Conservation (phyloP, 2,113 vertebrate genomes). For the Rhineura floridana region DNA sequence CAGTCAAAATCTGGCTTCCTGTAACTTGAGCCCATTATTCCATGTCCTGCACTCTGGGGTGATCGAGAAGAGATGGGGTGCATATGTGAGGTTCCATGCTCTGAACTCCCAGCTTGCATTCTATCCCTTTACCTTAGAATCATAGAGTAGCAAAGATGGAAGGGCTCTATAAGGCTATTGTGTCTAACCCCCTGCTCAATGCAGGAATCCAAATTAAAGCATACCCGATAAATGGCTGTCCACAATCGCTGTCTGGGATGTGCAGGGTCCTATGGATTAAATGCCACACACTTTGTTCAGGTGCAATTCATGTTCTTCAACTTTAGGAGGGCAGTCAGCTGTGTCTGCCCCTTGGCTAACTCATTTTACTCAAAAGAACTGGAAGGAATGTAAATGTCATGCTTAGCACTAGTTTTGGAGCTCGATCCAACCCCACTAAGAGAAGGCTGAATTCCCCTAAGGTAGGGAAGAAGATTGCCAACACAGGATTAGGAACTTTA, state of each 20-base stretch:
- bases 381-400: not conserved
- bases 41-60: too few relatives aligned
- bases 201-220: too few relatives aligned
- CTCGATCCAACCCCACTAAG: not conserved
- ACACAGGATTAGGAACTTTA: not conserved
- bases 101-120: not conserved
- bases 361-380: not conserved
- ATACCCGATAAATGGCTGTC: too few relatives aligned
- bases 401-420: not conserved
- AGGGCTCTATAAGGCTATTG: too few relatives aligned
- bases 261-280: not conserved
- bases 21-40: too few relatives aligned
- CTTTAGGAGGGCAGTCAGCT: not conserved
- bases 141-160: too few relatives aligned
- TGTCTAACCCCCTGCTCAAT: too few relatives aligned
- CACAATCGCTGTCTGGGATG: not conserved
- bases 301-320: not conserved
- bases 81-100: not conserved
- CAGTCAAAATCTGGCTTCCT: too few relatives aligned
- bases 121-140: not conserved
- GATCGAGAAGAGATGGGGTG: too few relatives aligned
- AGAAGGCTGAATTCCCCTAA: not conserved
- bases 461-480: not conserved
- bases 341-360: not conserved
- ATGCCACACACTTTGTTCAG: not conserved